Conservation (phyloP, 2,888 invertebrate genomes). For the Anorthoa munda region DNA sequence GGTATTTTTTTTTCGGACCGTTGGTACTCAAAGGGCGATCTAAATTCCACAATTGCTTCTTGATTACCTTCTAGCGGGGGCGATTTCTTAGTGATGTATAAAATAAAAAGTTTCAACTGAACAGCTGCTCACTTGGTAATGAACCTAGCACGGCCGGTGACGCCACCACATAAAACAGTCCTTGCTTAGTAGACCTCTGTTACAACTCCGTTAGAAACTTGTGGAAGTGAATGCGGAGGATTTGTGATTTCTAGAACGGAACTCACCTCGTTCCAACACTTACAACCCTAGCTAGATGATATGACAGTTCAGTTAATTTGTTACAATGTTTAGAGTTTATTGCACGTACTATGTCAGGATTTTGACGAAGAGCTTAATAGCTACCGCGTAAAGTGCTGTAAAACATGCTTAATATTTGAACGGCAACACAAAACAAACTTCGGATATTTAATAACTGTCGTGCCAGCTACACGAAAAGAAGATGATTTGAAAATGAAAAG, state of each 20-base stretch:
- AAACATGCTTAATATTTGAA: not conserved
- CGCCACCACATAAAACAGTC: not conserved
- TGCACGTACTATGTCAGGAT: not conserved
- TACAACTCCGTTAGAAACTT: not conserved
- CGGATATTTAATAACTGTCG: too few species aligned
- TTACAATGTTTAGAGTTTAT: conserved; percentile 20
- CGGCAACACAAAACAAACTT: too few species aligned
- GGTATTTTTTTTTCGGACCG: too few species aligned
- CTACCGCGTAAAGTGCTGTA: not conserved
- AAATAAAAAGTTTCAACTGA: not conserved
- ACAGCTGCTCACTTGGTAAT: not conserved
- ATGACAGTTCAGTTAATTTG: conserved; percentile 29
- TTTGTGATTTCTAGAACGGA: too few species aligned
- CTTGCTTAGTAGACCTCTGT: not conserved
- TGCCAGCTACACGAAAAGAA: too few species aligned
- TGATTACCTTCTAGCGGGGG: too few species aligned
- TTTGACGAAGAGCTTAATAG: conserved; percentile 2
- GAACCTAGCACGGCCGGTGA: not conserved
- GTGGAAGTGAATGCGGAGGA: not conserved
- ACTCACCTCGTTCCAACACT: too few species aligned
- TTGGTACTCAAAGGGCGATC: too few species aligned
- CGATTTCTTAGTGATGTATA: not conserved
- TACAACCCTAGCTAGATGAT: conserved; percentile 11
- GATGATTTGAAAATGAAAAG: too few species aligned
- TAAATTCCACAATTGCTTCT: too few species aligned